Evolutionary conservation across 2,888 invertebrate species (phyloP), one percentile per base, ranked within the genome.

Genomic region (Phoenoteleia sp.): DNA sequence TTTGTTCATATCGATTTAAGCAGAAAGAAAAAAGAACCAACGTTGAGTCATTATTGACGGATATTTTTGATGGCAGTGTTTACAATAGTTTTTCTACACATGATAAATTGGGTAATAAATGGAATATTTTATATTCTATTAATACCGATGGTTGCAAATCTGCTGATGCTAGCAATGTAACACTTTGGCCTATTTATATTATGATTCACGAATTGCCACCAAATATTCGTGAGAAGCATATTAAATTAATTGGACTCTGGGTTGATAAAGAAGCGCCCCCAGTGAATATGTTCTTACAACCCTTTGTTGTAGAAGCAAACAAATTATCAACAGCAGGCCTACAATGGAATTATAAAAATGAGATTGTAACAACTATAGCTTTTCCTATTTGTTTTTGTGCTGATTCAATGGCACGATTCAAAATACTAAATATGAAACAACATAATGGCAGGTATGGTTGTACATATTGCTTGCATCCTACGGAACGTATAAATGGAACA

Each of bases 191-290:
- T 33, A 72, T 84, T n/a, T 84, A 69, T 52, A 56, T 36, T 11
- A 77, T 72, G 72, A 13, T 85, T 3, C 21, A 81, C 17, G 83
- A 87, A 58, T 64, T 87, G 11, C 85, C 86, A 11, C 75, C 64
- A 15, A 67, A 77, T 36, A 7, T 84, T 25, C 19, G 87, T 25
- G 15, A 60, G 36, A 71, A 67, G 64, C 42, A 66, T 60, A 87
- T 66, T 49, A 5, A 82, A 6, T 39, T 87, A 13, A 25, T 62
- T 17, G 87, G 82, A 19, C 60, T 86, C n/a, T 87, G 80, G 80
- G 82, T 84, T 39, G 45, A 58, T 9, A 54, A 81, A 17, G 17
- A 13, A 5, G 82, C 84, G 17, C 87, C 81, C 3, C 60, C 72
- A 5, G 76, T 85, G 79, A 75, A 69, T 23, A 52, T 71, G 11